phyloP scores from a whole-genome alignment of 2,888 invertebrate genomes.

The Calameuta filiformis region DNA sequence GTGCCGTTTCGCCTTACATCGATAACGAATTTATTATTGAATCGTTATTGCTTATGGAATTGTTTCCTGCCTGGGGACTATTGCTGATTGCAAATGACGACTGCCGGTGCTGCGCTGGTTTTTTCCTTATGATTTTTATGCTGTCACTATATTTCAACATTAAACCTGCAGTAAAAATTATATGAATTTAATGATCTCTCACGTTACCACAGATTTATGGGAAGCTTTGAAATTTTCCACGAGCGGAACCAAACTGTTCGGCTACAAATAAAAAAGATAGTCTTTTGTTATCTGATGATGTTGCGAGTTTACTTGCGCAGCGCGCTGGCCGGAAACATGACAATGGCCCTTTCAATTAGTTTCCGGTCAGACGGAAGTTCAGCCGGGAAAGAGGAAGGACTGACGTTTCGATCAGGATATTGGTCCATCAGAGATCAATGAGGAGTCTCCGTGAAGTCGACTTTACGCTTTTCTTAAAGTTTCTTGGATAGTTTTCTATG shows the following conservation, averaged over 20 bases:
- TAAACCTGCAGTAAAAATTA: not conserved
- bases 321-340: constrained; percentile 10
- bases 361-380: constrained; percentile 10
- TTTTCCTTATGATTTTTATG: not conserved
- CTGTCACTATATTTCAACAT: not conserved
- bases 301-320: not conserved
- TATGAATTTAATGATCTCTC: not conserved
- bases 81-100: not conserved
- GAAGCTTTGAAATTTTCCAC: not conserved
- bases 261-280: not conserved
- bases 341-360: constrained; percentile 23
- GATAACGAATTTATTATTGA: not conserved
- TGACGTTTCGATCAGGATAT: not conserved
- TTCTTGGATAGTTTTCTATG: not conserved
- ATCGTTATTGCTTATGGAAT: not conserved
- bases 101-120: not conserved
- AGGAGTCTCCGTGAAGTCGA: not conserved
- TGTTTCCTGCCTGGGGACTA: not conserved
- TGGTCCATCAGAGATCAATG: not conserved
- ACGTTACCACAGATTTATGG: not conserved
- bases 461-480: not conserved
- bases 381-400: not conserved
- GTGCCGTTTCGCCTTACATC: not conserved
- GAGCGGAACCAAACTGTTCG: not conserved
- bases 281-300: not conserved